Evolutionary conservation across 2,113 vertebrate genomes (phyloP).

Genomic region (Scortum barcoo): DNA sequence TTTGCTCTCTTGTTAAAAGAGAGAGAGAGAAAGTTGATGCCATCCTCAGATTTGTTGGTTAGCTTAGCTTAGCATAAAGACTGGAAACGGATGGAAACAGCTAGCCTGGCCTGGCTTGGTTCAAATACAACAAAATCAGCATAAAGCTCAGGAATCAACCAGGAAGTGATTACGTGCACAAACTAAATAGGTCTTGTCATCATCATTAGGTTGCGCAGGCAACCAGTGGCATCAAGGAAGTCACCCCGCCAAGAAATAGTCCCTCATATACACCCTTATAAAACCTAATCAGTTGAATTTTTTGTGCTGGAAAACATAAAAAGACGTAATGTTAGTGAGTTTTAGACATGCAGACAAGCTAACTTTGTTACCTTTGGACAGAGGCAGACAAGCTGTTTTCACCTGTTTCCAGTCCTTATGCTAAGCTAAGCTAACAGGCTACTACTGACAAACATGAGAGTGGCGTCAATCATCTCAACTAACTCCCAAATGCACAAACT

Average conservation of each 20-base stretch:
- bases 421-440: not conserved
- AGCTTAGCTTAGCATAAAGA: constrained; percentile 15
- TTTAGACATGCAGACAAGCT: not conserved
- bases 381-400: not conserved
- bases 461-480: not conserved
- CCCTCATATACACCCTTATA: not conserved
- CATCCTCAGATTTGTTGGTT: not conserved
- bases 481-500: not conserved
- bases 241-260: not conserved
- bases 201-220: not conserved
- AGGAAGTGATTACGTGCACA: not conserved
- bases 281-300: too few relatives aligned
- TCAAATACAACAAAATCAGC: not conserved
- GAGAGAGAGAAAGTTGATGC: not conserved
- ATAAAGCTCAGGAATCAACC: not conserved
- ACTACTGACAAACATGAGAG: not conserved
- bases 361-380: not conserved
- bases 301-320: not conserved
- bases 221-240: not conserved
- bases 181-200: too few relatives aligned
- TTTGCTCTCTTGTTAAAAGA: not conserved
- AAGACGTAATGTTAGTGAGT: not conserved
- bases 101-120: not conserved
- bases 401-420: not conserved
- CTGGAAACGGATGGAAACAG: not conserved